Evolutionary conservation across 2,113 vertebrate genomes (phyloP), one percentile per base, ranked within the genome.

Genomic region (Alectura lathami): DNA sequence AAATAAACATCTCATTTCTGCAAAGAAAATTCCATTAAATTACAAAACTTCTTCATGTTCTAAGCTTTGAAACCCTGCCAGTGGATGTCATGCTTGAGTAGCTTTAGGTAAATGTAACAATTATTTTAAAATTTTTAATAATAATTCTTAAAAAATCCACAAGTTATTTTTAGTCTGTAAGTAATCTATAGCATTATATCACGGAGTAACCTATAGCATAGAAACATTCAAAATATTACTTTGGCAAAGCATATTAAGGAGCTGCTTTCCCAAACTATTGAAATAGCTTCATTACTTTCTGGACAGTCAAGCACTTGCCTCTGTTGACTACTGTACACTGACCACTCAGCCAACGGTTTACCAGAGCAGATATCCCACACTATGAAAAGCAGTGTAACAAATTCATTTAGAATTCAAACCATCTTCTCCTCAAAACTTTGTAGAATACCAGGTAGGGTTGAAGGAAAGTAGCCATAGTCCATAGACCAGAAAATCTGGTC

Each of bases 41-140:
- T 16, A 23, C 27, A 91, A 73, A 94, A 86, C 40, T 77, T 72
- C 3, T 32, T 85, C 1, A 0, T 23, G 18, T 29, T 47, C n/a
- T 79, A 67, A 67, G 60, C 54, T 75, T 36, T 82, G 53, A 94
- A 90, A 60, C 93, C 90, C 90, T 90, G 42, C 90, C 91, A 94
- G 90, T 93, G 93, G 91, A 95, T 86, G 92, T 96, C 90, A 78
- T 43, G 47, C 73, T 88, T 64, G 68, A 93, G 92, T 90, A 96
- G 83, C 32, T 88, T 76, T 66, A 73, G 90, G 92, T 73, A 94
- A 91, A 81, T 0, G 2, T 12, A 63, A 76, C 81, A 88, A 69
- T 48, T 59, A 56, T 40, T 40, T 63, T 17, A 62, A 60, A 62
- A 67, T 1, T 22, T 29, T 83, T 54, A 60, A 34, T n/a, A 75